Base-by-base conservation (phyloP, 2,888 invertebrate species). In the Drosophila hamatofila region DNA sequence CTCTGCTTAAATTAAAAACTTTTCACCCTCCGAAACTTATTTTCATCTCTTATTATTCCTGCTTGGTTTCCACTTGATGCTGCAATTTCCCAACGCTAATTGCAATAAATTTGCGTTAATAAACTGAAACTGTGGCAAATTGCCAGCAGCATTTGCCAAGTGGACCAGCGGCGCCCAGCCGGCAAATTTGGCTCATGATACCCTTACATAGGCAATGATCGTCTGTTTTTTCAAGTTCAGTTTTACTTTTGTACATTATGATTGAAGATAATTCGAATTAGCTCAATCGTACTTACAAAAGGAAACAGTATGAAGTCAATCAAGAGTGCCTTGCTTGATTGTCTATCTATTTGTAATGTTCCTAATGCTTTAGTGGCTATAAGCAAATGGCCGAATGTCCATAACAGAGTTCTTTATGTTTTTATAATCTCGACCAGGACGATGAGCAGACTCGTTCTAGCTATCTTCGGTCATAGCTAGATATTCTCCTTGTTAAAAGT, bases 41-140 rank as follows among this genome's bases (percentile, higher is more conserved):
- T 58, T 67, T 64, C 48, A 64, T 75, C 54, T 66, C 49, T 61
- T 56, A 33, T 51, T 64, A 56, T 62, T 51, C 33, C 55, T 18
- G 16, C 57, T n/a, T 44, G 58, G 55, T 44, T 60, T 44, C 60
- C 67, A 80, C 69, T 73, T 76, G 65, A 54, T 55, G 67, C 62
- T 67, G 74, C 78, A 75, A 79, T 84, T 82, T 83, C 39, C 64
- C 62, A 72, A 21, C 69, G 69, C 80, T 84, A 87, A 86, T 89
- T 84, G 87, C 75, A 87, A 84, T 89, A 89, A 86, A 84, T 88
- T 84, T 86, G 76, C 87, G 87, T 84, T 83, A 75, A 87, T 87
- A 89, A 87, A 72, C 77, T 67, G 75, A 75, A 72, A 71, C 65
- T 70, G 76, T 73, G 83, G 77, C 79, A 76, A 75, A 79, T 70